Evolutionary conservation across 2,113 vertebrate species (phyloP), one percentile per base, ranked within the genome.

Genomic region (Scytalopus superciliaris): DNA sequence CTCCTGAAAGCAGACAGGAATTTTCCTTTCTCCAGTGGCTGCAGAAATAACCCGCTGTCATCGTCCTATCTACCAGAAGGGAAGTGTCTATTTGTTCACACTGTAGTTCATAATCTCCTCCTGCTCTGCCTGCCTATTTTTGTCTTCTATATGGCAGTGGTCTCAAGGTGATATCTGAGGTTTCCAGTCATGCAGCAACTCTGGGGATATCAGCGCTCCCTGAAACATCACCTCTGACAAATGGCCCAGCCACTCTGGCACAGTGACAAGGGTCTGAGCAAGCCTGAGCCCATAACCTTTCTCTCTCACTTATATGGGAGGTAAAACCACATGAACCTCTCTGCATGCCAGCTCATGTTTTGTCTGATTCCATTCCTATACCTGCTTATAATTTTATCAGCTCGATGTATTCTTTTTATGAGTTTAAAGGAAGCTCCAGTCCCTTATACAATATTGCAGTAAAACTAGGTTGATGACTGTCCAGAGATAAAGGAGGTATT

Each of bases 211-310:
- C 42, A 84, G 30, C 16, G n/a, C 45, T 84, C 37, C 78, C 50
- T 25, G 14, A 79, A 70, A 64, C 57, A 47, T 10, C 10, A 11
- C 21, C 24, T 37, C 87, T 76, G 47, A 53, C 57, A 79, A 13
- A 21, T 40, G 49, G n/a, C 24, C 5, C 5, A 1, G 44, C 50
- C 37, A 35, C 47, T 67, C 81, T 60, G 44, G 56, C 45, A 53
- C 0, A 0, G 40, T 3, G 13, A 17, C 30, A 14, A 72, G 57
- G 52, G 24, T 52, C 72, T 13, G 13, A 7, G 57, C 52, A 14
- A 89, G 7, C 57, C 40, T 50, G 24, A 81, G 62, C 70, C 78
- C 69, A 56, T 30, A 1, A 1, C 2, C 40, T 49, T 88, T 79
- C 79, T 40, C n/a, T 64, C 28, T 90, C 37, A 33, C 55, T 37